A percentile compares a stretch with the other conserved stretches of the same genome.
phyloP scores from a whole-genome alignment of 37 sponge, comb jelly and placozoan genomes.

The Dysidea cf. avara region DNA sequence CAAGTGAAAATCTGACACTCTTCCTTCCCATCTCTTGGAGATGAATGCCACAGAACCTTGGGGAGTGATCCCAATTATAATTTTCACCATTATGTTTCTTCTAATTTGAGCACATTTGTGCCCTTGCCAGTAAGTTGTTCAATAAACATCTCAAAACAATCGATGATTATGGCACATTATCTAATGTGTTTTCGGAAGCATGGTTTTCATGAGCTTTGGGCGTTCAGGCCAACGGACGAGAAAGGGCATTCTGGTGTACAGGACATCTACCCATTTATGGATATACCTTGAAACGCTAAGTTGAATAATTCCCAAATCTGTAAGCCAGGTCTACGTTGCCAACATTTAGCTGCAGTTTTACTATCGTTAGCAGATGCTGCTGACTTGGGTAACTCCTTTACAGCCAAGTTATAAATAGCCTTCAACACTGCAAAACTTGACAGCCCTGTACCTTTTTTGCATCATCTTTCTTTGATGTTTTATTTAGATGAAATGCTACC shows the following conservation, averaged over 20 bases:
- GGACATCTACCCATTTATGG: not conserved
- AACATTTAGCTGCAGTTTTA: conserved; percentile 19
- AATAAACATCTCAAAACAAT: conserved; percentile 20
- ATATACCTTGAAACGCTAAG: conserved; percentile 34
- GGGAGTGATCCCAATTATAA: conserved; percentile 26
- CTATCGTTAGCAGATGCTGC: conserved; percentile 21
- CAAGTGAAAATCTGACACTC: conserved; percentile 17
- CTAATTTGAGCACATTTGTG: conserved; percentile 20
- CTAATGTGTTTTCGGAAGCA: conserved; percentile 49
- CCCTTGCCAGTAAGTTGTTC: conserved; percentile 5
- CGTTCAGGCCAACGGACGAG: conserved; percentile 66
- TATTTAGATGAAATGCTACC: not conserved
- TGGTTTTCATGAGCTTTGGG: conserved; percentile 24
- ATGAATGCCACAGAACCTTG: conserved; percentile 13
- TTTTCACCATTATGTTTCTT: conserved; percentile 36
- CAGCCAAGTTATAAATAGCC: not conserved
- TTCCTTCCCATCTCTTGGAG: conserved; percentile 26
- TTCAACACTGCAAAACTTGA: not conserved
- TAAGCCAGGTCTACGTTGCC: conserved; percentile 10
- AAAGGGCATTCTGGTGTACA: conserved; percentile 10
- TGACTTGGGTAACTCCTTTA: no score
- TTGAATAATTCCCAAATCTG: conserved; percentile 1
- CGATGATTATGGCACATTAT: conserved; percentile 31
- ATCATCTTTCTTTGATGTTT: conserved; percentile 4
- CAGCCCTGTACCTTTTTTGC: conserved; percentile 6